Evolutionary conservation across 2,113 vertebrate species (phyloP), one percentile per base, ranked within the genome.

Genomic region (Atlantisia rogersi): DNA sequence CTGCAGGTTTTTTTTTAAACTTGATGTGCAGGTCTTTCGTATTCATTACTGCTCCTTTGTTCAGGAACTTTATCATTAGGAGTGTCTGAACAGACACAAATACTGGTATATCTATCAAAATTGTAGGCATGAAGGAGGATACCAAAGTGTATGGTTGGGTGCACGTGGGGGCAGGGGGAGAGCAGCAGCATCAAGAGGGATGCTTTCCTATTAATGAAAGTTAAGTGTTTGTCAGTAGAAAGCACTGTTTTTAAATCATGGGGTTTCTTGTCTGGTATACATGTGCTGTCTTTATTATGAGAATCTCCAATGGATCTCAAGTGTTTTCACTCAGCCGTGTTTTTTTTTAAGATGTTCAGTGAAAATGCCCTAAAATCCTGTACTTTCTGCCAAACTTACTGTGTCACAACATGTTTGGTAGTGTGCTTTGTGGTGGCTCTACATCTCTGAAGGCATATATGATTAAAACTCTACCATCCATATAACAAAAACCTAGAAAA

Each of bases 81-180:
- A 58, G 32, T 46, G 18, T 46, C 44, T 17, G 56, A 79, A 71
- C 0, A 4, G 28, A 10, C 8, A 21, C 7, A n/a, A 28, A 20
- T 22, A 17, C 9, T 25, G 25, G 28, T n/a, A 14, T 0, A 5
- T 68, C 52, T 71, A 9, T 37, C 42, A 14, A 12, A 82, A 53
- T 3, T 26, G 28, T n/a, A 37, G 39, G 5, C 28, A 6, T 37
- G 71, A 52, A 59, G 46, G 28, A 82, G 31, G 22, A 5, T 0
- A 5, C 31, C 37, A 50, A 24, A 24, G 39, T 15, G 37, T 59
- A n/a, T 1, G 5, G 8, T 7, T 52, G 44, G 4, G 19, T 19
- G 6, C 1, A 0, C 31, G 42, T 28, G 3, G 0, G 11, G 22
- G 4, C 12, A 9, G 20, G 7, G 37, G 8, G 15, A 37, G 28